A percentile compares a stretch with the other conserved stretches of the same genome.
phyloP scores from a whole-genome alignment of 2,113 vertebrate genomes.

The Daubentonia madagascariensis region DNA sequence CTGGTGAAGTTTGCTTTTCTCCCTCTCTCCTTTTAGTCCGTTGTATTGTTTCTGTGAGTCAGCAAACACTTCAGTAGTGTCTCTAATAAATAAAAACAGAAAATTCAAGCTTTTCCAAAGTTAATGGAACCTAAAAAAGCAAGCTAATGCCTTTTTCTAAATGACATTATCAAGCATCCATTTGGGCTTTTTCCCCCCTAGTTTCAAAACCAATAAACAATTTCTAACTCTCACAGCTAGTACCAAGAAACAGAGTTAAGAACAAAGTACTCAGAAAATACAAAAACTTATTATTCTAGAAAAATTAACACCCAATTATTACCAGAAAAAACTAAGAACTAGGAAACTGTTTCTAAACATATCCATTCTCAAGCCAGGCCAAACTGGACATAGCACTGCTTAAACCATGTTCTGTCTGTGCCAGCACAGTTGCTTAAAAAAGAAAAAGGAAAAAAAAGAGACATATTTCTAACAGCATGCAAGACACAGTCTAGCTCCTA shows the following conservation, averaged over 20 bases:
- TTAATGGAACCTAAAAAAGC: background rate
- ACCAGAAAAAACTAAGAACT: background rate
- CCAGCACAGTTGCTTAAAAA: background rate
- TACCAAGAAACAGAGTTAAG: background rate
- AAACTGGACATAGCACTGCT: background rate
- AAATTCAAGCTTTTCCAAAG: background rate
- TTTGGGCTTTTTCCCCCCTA: rapidly evolving
- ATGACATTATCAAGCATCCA: rapidly evolving
- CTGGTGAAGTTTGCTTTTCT: background rate
- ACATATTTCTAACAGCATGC: rapidly evolving
- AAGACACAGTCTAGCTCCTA: rapidly evolving
- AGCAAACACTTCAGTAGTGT: background rate
- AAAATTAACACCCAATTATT: background rate
- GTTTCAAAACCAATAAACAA: background rate
- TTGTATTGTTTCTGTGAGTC: background rate
- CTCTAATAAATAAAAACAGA: background rate
- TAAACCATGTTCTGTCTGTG: rapidly evolving
- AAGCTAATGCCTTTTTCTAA: background rate
- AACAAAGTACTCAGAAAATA: rapidly evolving
- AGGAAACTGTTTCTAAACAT: background rate
- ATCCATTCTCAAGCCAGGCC: background rate
- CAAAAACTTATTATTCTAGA: background rate
- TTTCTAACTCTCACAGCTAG: background rate
- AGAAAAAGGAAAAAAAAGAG: background rate
- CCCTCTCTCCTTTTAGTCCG: background rate